phyloP scores from a whole-genome alignment of 35 echinoderm and acorn worm genomes.

The Apostichopus japonicus region DNA sequence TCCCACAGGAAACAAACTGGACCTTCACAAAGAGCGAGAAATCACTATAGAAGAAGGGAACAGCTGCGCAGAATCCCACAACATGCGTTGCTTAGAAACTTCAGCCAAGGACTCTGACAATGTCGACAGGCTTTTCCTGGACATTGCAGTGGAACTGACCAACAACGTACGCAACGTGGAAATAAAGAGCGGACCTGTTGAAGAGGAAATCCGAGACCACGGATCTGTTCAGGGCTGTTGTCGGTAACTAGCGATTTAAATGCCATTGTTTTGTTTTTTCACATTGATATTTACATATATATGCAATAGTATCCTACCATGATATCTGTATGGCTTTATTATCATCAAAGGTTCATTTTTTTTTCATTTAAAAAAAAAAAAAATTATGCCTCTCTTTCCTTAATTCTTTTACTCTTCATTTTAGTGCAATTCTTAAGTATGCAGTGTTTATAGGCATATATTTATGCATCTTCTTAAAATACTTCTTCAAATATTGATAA shows the following conservation, averaged over 20 bases:
- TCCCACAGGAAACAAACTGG: slow-evolving; percentile 88
- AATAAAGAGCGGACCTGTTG: slow-evolving; percentile 68
- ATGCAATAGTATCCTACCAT: slow-evolving; percentile 46
- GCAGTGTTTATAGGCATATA: too few relatives aligned
- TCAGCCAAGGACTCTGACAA: slow-evolving; percentile 98
- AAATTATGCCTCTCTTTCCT: too few relatives aligned
- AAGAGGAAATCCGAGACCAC: slow-evolving; percentile 84
- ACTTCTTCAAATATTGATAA: too few relatives aligned
- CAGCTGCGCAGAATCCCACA: slow-evolving; percentile 80
- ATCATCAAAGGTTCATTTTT: not conserved
- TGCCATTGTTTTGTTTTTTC: not conserved
- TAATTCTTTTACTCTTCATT: too few relatives aligned
- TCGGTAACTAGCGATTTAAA: not conserved
- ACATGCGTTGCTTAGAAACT: slow-evolving; percentile 89
- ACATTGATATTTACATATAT: slow-evolving; percentile 36
- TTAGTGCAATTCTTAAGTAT: too few relatives aligned
- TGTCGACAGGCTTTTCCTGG: slow-evolving; percentile 92
- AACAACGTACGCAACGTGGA: slow-evolving; percentile 88
- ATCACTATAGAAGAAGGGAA: slow-evolving; percentile 79
- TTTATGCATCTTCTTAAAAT: too few relatives aligned
- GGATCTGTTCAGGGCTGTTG: slow-evolving; percentile 84
- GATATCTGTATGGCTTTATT: slow-evolving; percentile 20
- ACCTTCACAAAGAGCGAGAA: slow-evolving; percentile 84
- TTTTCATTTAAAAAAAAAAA: too few relatives aligned
- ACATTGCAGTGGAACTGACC: slow-evolving; percentile 93